A percentile compares a stretch with the other conserved stretches of the same genome.
These are phyloP conservation scores for Callipepla squamata DNA, from an alignment of 2,113 vertebrate species.

Conservation along the genomic window DNA sequence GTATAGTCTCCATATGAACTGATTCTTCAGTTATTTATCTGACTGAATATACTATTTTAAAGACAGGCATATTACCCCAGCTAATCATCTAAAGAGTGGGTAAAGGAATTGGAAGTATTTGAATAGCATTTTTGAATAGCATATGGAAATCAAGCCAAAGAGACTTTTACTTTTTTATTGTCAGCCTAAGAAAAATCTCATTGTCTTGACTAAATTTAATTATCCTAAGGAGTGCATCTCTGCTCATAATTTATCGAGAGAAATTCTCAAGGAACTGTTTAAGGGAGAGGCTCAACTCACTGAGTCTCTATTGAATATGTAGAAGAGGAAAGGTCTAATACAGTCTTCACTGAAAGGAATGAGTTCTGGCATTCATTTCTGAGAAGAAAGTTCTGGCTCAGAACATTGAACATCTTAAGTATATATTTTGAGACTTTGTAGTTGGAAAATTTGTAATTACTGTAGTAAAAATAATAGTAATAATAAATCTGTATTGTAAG, in stretches of 20 bases:
- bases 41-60: not conserved
- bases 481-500: not conserved
- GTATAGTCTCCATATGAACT: not conserved
- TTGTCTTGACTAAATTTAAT: not conserved
- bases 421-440: not conserved
- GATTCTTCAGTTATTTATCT: not conserved
- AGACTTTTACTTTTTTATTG: not conserved
- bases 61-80: not conserved
- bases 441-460: not conserved
- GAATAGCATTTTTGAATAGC: not conserved
- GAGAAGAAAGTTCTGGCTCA: not conserved
- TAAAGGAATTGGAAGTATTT: not conserved
- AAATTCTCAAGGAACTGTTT: not conserved
- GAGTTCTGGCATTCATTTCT: not conserved
- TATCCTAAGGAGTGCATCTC: not conserved
- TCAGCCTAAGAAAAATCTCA: not conserved
- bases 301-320: not conserved
- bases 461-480: not conserved
- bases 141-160: not conserved
- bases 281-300: not conserved
- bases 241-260: not conserved
- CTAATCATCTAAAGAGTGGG: not conserved
- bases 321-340: not conserved
- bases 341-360: not conserved
- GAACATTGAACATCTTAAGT: not conserved